Conservation (phyloP, 2,113 vertebrate genomes). For the Dendrocopos noguchii region DNA sequence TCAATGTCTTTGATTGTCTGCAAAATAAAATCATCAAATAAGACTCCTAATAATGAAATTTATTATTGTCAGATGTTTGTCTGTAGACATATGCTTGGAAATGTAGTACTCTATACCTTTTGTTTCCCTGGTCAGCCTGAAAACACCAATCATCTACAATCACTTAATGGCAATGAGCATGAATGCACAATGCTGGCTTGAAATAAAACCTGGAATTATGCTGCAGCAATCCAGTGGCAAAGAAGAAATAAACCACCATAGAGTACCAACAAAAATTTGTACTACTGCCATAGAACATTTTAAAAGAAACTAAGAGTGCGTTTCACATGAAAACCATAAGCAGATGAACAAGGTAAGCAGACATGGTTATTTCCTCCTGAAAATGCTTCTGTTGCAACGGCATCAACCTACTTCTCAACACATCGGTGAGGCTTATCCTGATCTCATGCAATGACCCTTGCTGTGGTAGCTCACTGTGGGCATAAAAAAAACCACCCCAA, state of each 20-base stretch:
- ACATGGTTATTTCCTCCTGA: background rate
- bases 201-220: background rate
- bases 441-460: rapidly evolving
- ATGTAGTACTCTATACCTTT: background rate
- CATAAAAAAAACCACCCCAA: background rate
- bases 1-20: background rate
- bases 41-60: background rate
- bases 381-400: rapidly evolving
- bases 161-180: background rate
- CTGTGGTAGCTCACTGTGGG: background rate
- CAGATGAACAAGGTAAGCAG: rapidly evolving
- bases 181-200: background rate
- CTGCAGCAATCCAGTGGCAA: background rate
- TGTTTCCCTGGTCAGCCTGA: background rate
- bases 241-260: background rate
- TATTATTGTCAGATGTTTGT: background rate
- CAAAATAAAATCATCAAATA: background rate
- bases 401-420: background rate
- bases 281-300: background rate
- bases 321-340: background rate
- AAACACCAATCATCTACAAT: background rate
- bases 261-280: background rate
- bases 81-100: background rate
- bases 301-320: background rate
- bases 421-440: rapidly evolving